Evolutionary conservation across 2,888 invertebrate genomes (phyloP), one percentile per base, ranked within the genome.

Genomic region (Zygogramma bicolorata): DNA sequence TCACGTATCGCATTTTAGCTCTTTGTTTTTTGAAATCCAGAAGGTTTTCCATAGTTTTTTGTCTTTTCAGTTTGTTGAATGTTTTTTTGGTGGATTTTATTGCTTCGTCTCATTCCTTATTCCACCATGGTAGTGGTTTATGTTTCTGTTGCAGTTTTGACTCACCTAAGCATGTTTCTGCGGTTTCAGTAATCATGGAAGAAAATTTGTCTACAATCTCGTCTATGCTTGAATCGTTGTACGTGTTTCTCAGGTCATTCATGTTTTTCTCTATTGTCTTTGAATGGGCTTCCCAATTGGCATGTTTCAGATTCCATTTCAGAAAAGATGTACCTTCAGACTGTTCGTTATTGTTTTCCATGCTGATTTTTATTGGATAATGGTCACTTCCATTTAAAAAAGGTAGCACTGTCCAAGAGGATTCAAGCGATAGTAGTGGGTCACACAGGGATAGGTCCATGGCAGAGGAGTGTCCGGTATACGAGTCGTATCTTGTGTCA

Each of bases 371-470:
- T 15, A 60, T 60, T 3, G 60, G 60, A 20, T 60, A 15, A 18
- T 62, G 22, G 13, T 62, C 40, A 13, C 62, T 62, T 13, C 25
- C 62, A 25, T 40, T 40, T 3, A 38, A 18, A 13, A 22, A 62
- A 10, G 62, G 62, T 40, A 38, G 20, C 13, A 62, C 62, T 40
- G 38, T 40, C 62, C 62, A 62, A 15, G 3, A 7, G 8, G 31
- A 20, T 18, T 2, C 15, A 3, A 22, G 40, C 6, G 38, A 15
- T 15, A 62, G 6, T 8, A 2, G 3, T 42, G 62, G 40, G 7
- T 62, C 62, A 20, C 62, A 38, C 20, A 38, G 25, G 18, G 62
- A 38, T 38, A 62, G 20, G 20, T 60, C 34, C 2, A 60, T 31
- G 31, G 62, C 22, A 1, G 62, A 62, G n/a, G 18, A 22, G 7